Evolutionary conservation across 2,797 vertebrate species (phyloP), one percentile per base, ranked within the genome.

Genomic region (Macropodus opercularis): DNA sequence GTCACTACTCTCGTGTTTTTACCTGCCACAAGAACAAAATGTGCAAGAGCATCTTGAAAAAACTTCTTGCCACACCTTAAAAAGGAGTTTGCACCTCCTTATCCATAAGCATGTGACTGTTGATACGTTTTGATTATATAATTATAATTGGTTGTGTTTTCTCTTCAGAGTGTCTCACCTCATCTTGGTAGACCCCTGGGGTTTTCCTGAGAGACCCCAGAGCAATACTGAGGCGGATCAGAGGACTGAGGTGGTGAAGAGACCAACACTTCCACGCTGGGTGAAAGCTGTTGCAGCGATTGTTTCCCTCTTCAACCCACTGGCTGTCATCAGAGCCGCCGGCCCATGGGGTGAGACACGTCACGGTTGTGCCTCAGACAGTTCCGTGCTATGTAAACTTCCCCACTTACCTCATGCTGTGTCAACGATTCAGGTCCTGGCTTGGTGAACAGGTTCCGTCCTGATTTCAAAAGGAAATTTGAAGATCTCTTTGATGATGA

Each of bases 141-240:
- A 15, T 41, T 5, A 0, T 35, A 6, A 23, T 12, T 3, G 9
- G 0, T 23, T 44, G 2, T 54, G 31, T 7, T 49, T 21, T 23
- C 63, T 29, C 27, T 29, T 6, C 77, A 95, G 95, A 85, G 95
- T 97, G 60, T 93, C 92, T 8, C 94, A 95, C 67, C 93, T 97
- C n/a, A 94, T 97, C 83, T 89, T 97, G 57, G 96, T 95, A 26
- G 95, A 97, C 53, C 94, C 94, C 0, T 95, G 94, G 94, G 95
- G 94, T 53, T 96, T 95, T 82, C 94, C 94, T 0, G 90, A 93
- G 76, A 84, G 81, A 52, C 81, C 92, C 0, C 72, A 89, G 23
- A 9, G 75, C 8, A 67, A 85, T 55, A 26, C 10, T 23, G 69
- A 77, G 13, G 72, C 40, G 6, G 31, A 32, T 6, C 74, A 18